A percentile compares a stretch with the other conserved stretches of the same genome.
Evolutionary conservation across 2,888 invertebrate genomes (phyloP).

Genomic region (Platycnemis pennipes): DNA sequence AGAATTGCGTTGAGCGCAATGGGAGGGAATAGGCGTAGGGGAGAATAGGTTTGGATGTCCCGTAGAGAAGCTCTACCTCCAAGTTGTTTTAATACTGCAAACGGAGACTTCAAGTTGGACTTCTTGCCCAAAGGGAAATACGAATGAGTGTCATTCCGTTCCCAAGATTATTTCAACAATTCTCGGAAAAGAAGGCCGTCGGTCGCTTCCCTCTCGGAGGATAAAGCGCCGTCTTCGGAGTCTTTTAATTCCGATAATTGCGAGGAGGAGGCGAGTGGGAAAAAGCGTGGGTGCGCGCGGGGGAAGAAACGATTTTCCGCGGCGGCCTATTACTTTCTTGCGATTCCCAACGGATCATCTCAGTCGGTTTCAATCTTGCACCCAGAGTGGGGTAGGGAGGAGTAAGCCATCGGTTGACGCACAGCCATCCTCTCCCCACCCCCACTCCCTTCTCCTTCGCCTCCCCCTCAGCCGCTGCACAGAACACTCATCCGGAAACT

Average conservation of each 20-base stretch:
- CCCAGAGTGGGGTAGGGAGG: background rate
- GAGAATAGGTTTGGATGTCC: too few relatives aligned
- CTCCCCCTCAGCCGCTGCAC: background rate
- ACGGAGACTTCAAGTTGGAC: background rate
- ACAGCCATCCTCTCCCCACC: background rate
- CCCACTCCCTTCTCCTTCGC: background rate
- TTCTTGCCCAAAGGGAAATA: background rate
- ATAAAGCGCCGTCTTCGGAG: background rate
- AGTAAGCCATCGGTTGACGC: background rate
- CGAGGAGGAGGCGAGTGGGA: background rate
- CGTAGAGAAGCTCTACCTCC: background rate
- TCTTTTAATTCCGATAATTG: constrained; percentile 46
- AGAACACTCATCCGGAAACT: constrained; percentile 3
- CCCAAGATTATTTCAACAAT: background rate
- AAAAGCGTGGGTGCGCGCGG: background rate
- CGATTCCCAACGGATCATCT: background rate
- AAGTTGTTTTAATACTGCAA: background rate
- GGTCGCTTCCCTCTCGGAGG: background rate
- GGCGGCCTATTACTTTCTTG: constrained; percentile 29
- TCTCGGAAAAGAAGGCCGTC: background rate
- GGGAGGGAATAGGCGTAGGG: too few relatives aligned
- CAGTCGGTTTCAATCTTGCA: constrained; percentile 41
- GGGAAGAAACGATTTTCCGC: background rate
- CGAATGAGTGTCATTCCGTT: background rate
- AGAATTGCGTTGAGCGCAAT: too few relatives aligned